Evolutionary conservation across 2,888 invertebrate genomes (phyloP).

Genomic region (Dolichopus griseipennis): DNA sequence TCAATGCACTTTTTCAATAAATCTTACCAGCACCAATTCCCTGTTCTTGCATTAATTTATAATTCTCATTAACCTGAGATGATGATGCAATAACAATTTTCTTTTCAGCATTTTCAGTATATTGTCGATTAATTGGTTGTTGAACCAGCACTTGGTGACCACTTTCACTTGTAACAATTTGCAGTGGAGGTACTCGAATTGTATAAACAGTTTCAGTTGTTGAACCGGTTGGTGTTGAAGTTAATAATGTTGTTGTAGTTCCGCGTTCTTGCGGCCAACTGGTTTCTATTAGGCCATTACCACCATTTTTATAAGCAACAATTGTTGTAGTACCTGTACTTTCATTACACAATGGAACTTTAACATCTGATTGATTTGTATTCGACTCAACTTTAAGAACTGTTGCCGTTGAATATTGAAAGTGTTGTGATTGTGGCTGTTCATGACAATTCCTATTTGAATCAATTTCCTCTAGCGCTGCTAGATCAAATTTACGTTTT

Average conservation of each 20-base stretch:
- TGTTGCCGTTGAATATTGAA: conserved; percentile 26
- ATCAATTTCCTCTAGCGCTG: conserved; percentile 40
- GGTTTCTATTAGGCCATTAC: conserved; percentile 4
- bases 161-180: conserved; percentile 22
- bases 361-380: conserved; percentile 14
- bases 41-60: background rate
- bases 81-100: conserved; percentile 33
- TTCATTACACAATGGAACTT: background rate
- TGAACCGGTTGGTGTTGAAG: conserved; percentile 8
- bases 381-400: conserved; percentile 18
- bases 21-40: conserved; percentile 11
- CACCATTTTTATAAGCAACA: conserved; percentile 20
- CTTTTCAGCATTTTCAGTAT: conserved; percentile 31
- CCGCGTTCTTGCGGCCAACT: conserved; percentile 27
- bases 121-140: conserved; percentile 21
- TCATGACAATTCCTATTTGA: conserved; percentile 12
- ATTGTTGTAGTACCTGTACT: conserved; percentile 15
- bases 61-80: conserved; percentile 1
- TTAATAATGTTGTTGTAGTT: conserved; percentile 18
- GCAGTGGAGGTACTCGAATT: conserved; percentile 26
- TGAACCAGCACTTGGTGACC: conserved; percentile 15
- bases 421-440: conserved; percentile 21
- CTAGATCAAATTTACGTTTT: conserved; percentile 57
- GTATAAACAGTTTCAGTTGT: conserved; percentile 25
- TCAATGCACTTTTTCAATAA: background rate